phyloP scores from a whole-genome alignment of 2,113 vertebrate species.

The Toxotes jaculatrix region DNA sequence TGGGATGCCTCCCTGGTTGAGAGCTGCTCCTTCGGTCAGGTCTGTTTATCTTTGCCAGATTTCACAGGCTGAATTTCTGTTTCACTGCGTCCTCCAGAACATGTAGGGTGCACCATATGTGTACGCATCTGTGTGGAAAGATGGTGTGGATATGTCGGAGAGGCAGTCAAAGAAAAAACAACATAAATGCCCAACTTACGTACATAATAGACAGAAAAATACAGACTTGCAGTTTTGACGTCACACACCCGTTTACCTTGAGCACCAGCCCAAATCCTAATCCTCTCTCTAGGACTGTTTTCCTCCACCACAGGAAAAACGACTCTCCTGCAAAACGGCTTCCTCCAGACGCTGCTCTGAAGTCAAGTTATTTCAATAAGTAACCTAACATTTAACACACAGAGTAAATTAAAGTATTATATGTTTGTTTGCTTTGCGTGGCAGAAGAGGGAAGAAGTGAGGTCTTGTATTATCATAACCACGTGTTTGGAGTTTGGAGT shows the following conservation, averaged over 20 bases:
- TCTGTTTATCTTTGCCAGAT: conserved; percentile 5
- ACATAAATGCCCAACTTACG: not conserved
- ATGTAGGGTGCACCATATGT: not conserved
- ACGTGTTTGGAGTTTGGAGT: conserved; percentile 45
- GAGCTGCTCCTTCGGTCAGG: not conserved
- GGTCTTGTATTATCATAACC: conserved; percentile 34
- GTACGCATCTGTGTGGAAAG: not conserved
- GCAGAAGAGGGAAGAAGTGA: conserved; percentile 9
- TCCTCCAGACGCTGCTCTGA: conserved; percentile 12
- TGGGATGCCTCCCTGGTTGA: not conserved
- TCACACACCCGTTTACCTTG: conserved; percentile 42
- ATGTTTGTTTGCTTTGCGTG: conserved; percentile 55
- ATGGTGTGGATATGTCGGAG: not conserved
- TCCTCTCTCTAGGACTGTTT: not conserved
- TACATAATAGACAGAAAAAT: not conserved
- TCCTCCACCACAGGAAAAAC: conserved; percentile 12
- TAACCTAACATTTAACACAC: conserved; percentile 28
- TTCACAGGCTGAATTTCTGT: not conserved
- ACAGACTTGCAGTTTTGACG: not conserved
- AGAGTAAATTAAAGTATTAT: conserved; percentile 47
- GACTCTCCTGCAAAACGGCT: not conserved
- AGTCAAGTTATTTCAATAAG: conserved; percentile 42
- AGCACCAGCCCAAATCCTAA: not conserved
- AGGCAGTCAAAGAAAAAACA: not conserved
- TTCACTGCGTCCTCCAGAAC: not conserved